A percentile compares a stretch with the other conserved stretches of the same genome.
Conservation (phyloP, 1,140 invertebrate species). For the Zaprionus capensis region DNA sequence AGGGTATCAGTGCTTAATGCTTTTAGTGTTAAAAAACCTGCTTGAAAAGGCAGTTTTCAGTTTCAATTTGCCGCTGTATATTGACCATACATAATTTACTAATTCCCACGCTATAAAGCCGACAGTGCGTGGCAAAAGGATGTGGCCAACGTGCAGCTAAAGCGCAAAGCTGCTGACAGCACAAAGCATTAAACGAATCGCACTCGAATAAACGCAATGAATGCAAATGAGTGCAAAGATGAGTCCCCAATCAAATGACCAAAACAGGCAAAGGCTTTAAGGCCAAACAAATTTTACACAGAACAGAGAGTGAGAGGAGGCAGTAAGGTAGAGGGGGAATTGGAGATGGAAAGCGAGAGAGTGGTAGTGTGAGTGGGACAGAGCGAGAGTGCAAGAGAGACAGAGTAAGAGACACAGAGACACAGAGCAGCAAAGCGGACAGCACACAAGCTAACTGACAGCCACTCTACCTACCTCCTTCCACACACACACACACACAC, state of each 20-base stretch:
- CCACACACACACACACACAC: neutral
- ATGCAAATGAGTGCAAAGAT: conserved; percentile 32
- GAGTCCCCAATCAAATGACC: conserved; percentile 29
- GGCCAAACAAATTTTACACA: neutral
- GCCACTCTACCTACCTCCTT: neutral
- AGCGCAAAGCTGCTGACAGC: conserved; percentile 11
- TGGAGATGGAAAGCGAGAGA: neutral
- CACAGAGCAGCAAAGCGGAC: neutral
- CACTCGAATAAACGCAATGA: conserved; percentile 25
- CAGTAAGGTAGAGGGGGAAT: neutral
- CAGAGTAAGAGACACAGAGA: neutral
- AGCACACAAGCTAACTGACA: conserved; percentile 12
- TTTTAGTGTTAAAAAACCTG: no score
- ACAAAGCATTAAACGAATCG: conserved; percentile 8
- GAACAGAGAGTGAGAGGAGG: neutral
- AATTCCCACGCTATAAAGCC: neutral
- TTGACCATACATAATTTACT: no score
- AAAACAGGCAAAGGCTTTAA: conserved; percentile 14
- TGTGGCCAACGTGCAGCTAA: neutral
- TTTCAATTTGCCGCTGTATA: no score
- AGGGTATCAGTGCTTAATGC: neutral
- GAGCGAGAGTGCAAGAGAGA: neutral
- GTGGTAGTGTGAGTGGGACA: neutral
- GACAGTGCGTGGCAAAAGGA: neutral
- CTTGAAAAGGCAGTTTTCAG: no score